Evolutionary conservation across 2,797 vertebrate species (phyloP).

Genomic region (Decapterus maruadsi): DNA sequence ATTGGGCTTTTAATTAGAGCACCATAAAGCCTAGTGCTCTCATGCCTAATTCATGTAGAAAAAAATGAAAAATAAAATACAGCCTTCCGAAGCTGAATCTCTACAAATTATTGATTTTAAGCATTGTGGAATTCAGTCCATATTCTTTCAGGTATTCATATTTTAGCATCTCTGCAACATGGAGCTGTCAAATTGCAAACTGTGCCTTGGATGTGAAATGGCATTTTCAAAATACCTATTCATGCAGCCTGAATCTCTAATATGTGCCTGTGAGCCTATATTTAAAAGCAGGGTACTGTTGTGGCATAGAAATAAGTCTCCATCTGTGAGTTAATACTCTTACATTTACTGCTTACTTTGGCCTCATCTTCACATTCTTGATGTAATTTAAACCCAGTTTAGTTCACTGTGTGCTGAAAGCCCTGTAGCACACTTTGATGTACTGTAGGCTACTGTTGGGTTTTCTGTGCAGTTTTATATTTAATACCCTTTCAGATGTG

Average conservation of each 20-base stretch:
- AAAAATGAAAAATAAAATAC: slow-evolving; percentile 20
- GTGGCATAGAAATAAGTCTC: background rate
- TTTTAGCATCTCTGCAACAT: background rate
- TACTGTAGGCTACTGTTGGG: too few species aligned
- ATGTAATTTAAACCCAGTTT: background rate
- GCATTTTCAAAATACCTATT: slow-evolving; percentile 4
- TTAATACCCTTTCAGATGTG: too few species aligned
- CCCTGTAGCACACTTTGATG: background rate
- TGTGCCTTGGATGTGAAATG: slow-evolving; percentile 13
- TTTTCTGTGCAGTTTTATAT: background rate
- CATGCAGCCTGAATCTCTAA: background rate
- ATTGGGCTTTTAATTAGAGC: slow-evolving; percentile 3
- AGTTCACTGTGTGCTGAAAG: background rate
- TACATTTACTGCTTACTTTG: background rate
- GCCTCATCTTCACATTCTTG: background rate
- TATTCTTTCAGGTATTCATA: background rate
- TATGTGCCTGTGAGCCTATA: background rate
- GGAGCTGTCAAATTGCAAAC: background rate
- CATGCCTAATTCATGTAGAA: slow-evolving; percentile 14
- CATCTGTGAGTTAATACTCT: background rate
- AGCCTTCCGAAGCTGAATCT: background rate
- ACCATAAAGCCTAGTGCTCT: slow-evolving; percentile 6
- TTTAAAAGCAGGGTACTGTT: background rate
- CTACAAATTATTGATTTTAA: slow-evolving; percentile 17
- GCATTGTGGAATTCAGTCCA: background rate